Evolutionary conservation across 2,888 invertebrate genomes (phyloP).

Genomic region (Drosophila tanythrix): DNA sequence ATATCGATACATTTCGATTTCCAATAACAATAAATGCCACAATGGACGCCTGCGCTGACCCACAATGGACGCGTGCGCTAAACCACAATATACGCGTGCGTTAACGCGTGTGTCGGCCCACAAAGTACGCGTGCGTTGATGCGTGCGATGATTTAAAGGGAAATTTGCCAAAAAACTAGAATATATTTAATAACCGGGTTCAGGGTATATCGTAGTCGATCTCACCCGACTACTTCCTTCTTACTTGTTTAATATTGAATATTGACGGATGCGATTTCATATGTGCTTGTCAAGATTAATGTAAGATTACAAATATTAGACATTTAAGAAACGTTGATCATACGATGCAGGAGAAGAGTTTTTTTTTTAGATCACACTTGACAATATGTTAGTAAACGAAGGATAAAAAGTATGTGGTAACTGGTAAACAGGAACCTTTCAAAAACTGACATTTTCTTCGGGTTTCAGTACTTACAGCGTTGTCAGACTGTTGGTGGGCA

Average conservation of each 20-base stretch:
- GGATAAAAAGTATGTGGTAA: background rate
- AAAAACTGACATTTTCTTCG: background rate
- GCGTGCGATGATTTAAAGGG: too few species aligned
- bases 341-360: background rate
- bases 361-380: background rate
- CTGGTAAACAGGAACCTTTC: background rate
- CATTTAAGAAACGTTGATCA: background rate
- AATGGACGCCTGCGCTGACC: too few species aligned
- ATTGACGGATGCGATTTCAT: background rate
- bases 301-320: background rate
- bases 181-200: too few species aligned
- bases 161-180: too few species aligned
- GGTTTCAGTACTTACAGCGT: constrained; percentile 84
- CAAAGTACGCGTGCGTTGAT: too few species aligned
- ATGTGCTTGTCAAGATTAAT: background rate
- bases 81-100: too few species aligned
- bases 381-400: background rate
- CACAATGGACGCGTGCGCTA: too few species aligned
- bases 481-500: constrained; percentile 82
- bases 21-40: too few species aligned
- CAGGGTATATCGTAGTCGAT: too few species aligned
- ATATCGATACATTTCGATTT: too few species aligned
- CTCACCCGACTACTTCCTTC: too few species aligned
- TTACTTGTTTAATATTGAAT: background rate
- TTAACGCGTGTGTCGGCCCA: too few species aligned